phyloP scores from a whole-genome alignment of 1,140 invertebrate genomes.

The Triops longicaudatus region DNA sequence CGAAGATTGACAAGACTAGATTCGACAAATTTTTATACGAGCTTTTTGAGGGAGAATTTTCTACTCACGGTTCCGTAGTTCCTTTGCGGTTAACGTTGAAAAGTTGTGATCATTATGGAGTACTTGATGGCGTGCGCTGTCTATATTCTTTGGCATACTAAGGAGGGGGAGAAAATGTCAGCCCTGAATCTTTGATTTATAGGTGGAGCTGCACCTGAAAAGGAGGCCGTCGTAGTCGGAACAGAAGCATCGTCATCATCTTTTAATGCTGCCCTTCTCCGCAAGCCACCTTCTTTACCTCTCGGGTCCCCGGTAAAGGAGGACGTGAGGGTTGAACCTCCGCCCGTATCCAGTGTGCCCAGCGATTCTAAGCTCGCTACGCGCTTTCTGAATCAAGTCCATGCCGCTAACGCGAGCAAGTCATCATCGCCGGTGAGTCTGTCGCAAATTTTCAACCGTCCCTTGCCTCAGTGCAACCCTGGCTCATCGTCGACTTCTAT shows the following conservation, averaged over 20 bases:
- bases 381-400: not conserved
- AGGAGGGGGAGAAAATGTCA: not conserved
- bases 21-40: too few relatives aligned
- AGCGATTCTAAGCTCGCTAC: constrained; percentile 21
- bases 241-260: not conserved
- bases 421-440: constrained; percentile 33
- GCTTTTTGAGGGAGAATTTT: not conserved
- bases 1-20: too few relatives aligned
- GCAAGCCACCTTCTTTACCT: not conserved
- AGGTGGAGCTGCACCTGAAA: constrained; percentile 1
- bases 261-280: not conserved
- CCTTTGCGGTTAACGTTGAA: not conserved
- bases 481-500: constrained; percentile 32
- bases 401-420: constrained; percentile 24
- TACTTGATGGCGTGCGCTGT: not conserved
- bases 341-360: not conserved
- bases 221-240: not conserved
- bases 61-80: not conserved
- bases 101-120: not conserved
- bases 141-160: not conserved
- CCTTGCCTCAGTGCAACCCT: constrained; percentile 26
- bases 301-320: not conserved
- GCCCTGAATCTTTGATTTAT: constrained; percentile 1
- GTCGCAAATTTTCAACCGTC: constrained; percentile 35
- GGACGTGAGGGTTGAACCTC: not conserved